Percentiles rank a stretch among this genome's conserved stretches.
Conservation (phyloP, 2,113 vertebrate genomes). For the Poeciliopsis prolifica region DNA sequence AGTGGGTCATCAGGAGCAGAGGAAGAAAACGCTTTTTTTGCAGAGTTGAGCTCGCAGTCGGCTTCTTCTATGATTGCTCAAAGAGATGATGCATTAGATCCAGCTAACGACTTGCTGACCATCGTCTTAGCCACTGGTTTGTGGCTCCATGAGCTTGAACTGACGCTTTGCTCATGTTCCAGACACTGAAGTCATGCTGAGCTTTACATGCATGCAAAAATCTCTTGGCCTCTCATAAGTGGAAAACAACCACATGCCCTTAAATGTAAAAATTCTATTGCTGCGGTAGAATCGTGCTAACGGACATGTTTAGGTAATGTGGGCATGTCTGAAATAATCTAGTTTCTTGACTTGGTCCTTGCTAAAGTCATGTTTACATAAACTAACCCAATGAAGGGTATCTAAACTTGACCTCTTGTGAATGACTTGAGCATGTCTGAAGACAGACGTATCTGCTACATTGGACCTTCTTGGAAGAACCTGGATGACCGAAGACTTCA, state of each 20-base stretch:
- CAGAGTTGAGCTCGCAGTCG: conserved; percentile 22
- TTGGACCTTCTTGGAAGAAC: conserved; percentile 2
- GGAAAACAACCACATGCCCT: too few relatives aligned
- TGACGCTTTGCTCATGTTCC: neutral
- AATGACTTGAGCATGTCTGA: neutral
- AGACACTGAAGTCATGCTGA: neutral
- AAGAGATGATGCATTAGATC: conserved; percentile 9
- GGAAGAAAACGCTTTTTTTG: conserved; percentile 34
- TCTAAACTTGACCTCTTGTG: neutral
- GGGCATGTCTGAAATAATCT: neutral
- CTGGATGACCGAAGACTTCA: conserved; percentile 6
- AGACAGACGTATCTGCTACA: too few relatives aligned
- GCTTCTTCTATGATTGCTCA: conserved; percentile 52
- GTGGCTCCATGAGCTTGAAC: neutral
- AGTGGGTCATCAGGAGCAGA: conserved; percentile 15
- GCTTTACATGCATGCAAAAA: neutral
- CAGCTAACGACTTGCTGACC: neutral
- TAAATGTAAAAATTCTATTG: too few relatives aligned
- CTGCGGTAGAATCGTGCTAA: too few relatives aligned
- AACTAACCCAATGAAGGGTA: neutral
- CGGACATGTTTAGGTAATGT: too few relatives aligned
- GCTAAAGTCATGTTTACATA: neutral
- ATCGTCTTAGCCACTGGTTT: neutral
- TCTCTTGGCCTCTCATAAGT: too few relatives aligned
- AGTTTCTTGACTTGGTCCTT: neutral